A percentile compares a stretch with the other conserved stretches of the same genome.
phyloP scores from a whole-genome alignment of 2,113 vertebrate species.

The Thomomys bottae region DNA sequence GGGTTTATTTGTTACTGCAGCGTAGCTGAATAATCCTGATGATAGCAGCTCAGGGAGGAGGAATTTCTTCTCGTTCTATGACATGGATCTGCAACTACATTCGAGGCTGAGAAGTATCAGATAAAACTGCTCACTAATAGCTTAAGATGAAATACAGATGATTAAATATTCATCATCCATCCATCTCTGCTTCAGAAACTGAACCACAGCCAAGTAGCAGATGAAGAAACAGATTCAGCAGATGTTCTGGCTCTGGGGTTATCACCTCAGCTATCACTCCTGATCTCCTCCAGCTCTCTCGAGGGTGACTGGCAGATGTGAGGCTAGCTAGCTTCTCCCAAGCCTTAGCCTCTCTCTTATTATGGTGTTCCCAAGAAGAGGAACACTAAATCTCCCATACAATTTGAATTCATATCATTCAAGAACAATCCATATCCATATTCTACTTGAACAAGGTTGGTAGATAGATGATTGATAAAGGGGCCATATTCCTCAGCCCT shows the following conservation, averaged over 20 bases:
- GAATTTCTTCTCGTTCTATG: neutral
- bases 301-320: neutral
- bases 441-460: neutral
- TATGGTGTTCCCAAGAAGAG: neutral
- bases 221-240: neutral
- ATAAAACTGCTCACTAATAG: neutral
- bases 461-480: no score
- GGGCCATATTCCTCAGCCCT: neutral
- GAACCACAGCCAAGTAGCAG: neutral
- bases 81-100: neutral
- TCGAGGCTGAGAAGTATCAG: no score
- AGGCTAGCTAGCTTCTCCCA: neutral
- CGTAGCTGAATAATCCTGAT: neutral
- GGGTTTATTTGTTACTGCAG: neutral
- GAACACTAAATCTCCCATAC: neutral
- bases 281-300: neutral
- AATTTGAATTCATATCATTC: neutral
- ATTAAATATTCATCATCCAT: neutral
- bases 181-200: neutral
- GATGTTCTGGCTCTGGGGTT: fast-evolving
- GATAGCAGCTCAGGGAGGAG: neutral
- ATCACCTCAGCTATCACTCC: neutral
- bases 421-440: no score
- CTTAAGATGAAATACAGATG: neutral
- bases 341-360: neutral